Evolutionary conservation across 2,888 invertebrate species (phyloP), one percentile per base, ranked within the genome.

Genomic region (Mamestra brassicae): DNA sequence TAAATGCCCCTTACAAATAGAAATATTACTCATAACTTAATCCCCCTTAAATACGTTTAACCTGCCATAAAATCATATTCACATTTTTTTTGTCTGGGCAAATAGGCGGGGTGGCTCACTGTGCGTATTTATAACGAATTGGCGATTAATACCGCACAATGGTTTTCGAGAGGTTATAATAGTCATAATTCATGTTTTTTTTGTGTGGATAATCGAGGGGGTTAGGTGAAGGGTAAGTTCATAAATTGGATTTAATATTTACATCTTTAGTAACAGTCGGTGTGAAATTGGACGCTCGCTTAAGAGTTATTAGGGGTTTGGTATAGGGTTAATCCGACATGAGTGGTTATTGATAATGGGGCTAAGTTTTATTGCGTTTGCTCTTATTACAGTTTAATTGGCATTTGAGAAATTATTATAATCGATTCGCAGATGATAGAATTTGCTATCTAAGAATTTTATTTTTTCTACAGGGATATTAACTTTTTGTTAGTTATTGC

Each of bases 241-340:
- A 90, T 93, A 94, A 95, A 96, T 96, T 96, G 96, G 96, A 96
- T 96, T 95, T 95, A 96, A 96, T 96, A 96, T 96, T 96, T 96
- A 93, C 93, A 91, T 94, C 94, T 94, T 94, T 93, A 89, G 94
- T 88, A 94, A 94, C 95, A 93, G 92, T 95, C 92, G 93, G 94
- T 96, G 96, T 95, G 96, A 96, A 96, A 96, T 96, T 95, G 96
- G 92, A 95, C 94, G 95, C 93, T 91, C 93, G 89, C 88, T 94
- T 92, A 93, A 95, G 96, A 93, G 95, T 90, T 92, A 89, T 91
- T 89, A 85, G 86, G 87, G 90, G 92, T 93, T 26, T 94, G 90
- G 94, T 94, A 94, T 94, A 94, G 95, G 93, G 90, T 90, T 84
- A 81, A 88, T 88, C 88, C 83, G 81, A 85, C 86, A 89, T 87